A percentile compares a stretch with the other conserved stretches of the same genome.
phyloP scores from a whole-genome alignment of 2,888 invertebrate species.

The Corythucha ciliata region DNA sequence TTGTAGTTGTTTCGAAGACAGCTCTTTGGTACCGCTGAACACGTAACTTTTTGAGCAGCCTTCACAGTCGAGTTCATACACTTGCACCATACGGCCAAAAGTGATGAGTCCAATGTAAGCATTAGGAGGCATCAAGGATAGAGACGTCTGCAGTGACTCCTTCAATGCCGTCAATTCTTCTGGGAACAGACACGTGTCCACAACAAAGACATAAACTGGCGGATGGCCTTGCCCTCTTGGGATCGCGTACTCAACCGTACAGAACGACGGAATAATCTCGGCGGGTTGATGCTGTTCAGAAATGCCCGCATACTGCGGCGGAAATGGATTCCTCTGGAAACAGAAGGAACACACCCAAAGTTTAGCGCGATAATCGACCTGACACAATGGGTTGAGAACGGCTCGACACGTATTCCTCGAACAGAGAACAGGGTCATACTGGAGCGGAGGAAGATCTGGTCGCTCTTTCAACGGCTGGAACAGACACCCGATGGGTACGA shows the following conservation, averaged over 20 bases:
- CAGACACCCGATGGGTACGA: slow-evolving; percentile 88
- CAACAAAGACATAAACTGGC: slow-evolving; percentile 89
- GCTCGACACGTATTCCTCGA: slow-evolving; percentile 88
- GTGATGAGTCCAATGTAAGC: slow-evolving; percentile 94
- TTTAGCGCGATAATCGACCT: slow-evolving; percentile 95
- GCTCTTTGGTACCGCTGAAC: slow-evolving; percentile 95
- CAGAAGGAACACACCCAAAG: slow-evolving; percentile 99
- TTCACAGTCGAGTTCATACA: slow-evolving; percentile 90
- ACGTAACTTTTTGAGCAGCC: slow-evolving; percentile 95
- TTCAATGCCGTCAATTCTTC: slow-evolving; percentile 93
- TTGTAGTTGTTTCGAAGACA: slow-evolving; percentile 91
- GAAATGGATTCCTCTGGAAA: slow-evolving; percentile 97
- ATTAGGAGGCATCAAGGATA: slow-evolving; percentile 90
- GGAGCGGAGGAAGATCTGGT: slow-evolving; percentile 82
- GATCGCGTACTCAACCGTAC: slow-evolving; percentile 96
- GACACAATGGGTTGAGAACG: slow-evolving; percentile 93
- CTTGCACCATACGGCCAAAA: slow-evolving; percentile 96
- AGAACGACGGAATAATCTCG: slow-evolving; percentile 92
- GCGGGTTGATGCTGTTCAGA: slow-evolving; percentile 97
- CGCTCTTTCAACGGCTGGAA: slow-evolving; percentile 96
- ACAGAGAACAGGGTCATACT: slow-evolving; percentile 96
- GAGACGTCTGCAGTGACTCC: slow-evolving; percentile 90
- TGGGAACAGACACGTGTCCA: slow-evolving; percentile 97
- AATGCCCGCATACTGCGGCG: slow-evolving; percentile 96
- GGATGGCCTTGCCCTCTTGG: slow-evolving; percentile 86